Evolutionary conservation across 2,797 vertebrate species (phyloP).

Genomic region (Sciurus vulgaris): DNA sequence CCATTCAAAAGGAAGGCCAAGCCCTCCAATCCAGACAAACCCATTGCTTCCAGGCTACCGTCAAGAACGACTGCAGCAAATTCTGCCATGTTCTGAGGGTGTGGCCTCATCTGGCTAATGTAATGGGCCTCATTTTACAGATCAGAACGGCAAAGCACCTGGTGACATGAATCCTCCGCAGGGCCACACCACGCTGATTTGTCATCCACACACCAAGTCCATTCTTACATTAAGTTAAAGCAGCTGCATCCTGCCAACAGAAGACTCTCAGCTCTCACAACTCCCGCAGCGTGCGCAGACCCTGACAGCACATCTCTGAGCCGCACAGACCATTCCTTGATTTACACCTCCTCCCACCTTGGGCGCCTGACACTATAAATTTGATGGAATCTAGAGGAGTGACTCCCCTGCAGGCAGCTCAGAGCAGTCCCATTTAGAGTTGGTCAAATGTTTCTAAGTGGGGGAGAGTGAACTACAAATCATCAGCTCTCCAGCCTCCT

Average conservation of each 20-base stretch:
- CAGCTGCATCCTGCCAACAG: constrained; percentile 11
- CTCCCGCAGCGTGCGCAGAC: constrained; percentile 49
- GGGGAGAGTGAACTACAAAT: not conserved
- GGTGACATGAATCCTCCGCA: not conserved
- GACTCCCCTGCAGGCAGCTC: constrained; percentile 38
- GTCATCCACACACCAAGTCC: not conserved
- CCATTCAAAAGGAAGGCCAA: not conserved
- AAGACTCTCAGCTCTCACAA: not conserved
- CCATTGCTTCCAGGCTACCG: not conserved
- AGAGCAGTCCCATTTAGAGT: constrained; percentile 47
- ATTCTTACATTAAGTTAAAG: constrained; percentile 20
- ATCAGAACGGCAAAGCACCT: not conserved
- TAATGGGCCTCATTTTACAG: not conserved
- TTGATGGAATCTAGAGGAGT: constrained; percentile 52
- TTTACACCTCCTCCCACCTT: constrained; percentile 61
- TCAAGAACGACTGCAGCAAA: not conserved
- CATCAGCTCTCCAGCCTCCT: not conserved
- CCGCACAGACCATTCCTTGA: constrained; percentile 38
- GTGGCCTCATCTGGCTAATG: fast-evolving
- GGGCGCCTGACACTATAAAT: constrained; percentile 48
- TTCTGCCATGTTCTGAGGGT: not conserved
- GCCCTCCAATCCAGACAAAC: not conserved
- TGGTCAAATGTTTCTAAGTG: constrained; percentile 43
- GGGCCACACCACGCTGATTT: not conserved
- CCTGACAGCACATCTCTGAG: not conserved